These are phyloP conservation scores for Mylabris sibirica DNA, from an alignment of 2,888 invertebrate genomes.

Conservation along the genomic window DNA sequence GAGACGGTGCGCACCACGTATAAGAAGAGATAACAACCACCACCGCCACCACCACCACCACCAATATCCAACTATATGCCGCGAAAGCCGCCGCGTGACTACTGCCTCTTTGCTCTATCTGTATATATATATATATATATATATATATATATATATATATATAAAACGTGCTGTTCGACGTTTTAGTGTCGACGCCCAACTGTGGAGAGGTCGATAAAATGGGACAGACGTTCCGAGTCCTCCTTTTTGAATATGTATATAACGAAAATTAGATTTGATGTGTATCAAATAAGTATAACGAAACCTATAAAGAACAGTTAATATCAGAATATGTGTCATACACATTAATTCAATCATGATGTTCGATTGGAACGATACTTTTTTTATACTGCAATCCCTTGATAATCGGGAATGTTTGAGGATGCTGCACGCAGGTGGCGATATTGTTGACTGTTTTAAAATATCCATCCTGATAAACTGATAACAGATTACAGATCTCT, in stretches of 20 bases:
- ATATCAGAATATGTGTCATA: not conserved
- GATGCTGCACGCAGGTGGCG: not conserved
- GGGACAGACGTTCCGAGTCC: not conserved
- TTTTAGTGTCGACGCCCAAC: constrained; percentile 8
- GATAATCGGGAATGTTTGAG: not conserved
- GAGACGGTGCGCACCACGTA: constrained; percentile 14
- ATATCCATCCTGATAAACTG: not conserved
- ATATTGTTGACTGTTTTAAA: not conserved
- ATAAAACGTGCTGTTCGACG: constrained; percentile 9
- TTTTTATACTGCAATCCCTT: not conserved
- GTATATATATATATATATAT: too few relatives aligned
- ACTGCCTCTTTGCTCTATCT: not conserved
- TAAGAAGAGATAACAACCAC: not conserved
- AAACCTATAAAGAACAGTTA: not conserved
- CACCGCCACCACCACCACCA: not conserved
- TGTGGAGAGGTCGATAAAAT: constrained; percentile 12
- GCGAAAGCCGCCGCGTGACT: constrained; percentile 1
- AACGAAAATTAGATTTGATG: not conserved
- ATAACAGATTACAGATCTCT: not conserved
- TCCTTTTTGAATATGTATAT: not conserved
- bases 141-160: too few relatives aligned
- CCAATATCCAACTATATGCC: not conserved
- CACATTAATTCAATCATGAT: not conserved
- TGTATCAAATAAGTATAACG: not conserved
- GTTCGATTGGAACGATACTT: not conserved